These are phyloP conservation scores for Herpailurus yagouaroundi DNA, from an alignment of 2,113 vertebrate species.

Conservation along the genomic window DNA sequence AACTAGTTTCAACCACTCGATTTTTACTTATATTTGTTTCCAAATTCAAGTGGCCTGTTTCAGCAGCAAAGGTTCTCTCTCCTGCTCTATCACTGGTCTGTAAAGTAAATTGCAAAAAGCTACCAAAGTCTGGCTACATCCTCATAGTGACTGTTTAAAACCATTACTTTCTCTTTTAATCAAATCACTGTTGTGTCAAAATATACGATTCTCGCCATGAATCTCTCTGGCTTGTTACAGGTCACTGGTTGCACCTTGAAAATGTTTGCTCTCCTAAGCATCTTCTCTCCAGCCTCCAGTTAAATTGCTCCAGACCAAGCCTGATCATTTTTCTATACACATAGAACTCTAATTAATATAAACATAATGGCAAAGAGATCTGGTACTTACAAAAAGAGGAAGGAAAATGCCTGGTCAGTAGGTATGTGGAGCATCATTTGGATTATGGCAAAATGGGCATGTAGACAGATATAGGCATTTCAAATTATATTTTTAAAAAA, in stretches of 20 bases:
- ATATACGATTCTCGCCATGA: slow-evolving; percentile 95
- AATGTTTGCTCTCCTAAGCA: slow-evolving; percentile 97
- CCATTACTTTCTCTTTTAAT: slow-evolving; percentile 99
- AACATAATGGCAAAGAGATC: slow-evolving; percentile 83
- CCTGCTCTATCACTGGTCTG: slow-evolving; percentile 90
- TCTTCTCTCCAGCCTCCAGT: slow-evolving; percentile 89
- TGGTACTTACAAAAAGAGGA: slow-evolving; percentile 59
- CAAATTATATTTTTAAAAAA: slow-evolving; percentile 56
- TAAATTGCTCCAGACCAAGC: slow-evolving; percentile 89
- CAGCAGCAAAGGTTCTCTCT: slow-evolving; percentile 90
- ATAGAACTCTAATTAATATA: slow-evolving; percentile 89
- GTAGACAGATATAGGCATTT: slow-evolving; percentile 1
- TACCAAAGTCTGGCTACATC: slow-evolving; percentile 95
- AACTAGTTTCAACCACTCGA: neutral
- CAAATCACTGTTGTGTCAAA: slow-evolving; percentile 96
- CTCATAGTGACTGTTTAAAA: slow-evolving; percentile 96
- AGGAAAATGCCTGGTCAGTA: slow-evolving; percentile 41
- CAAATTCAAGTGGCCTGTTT: slow-evolving; percentile 82
- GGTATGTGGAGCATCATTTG: neutral
- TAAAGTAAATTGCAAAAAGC: slow-evolving; percentile 94
- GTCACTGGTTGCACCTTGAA: slow-evolving; percentile 97
- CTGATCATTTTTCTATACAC: slow-evolving; percentile 90
- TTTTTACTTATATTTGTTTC: slow-evolving; percentile 76
- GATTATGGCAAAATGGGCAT: neutral
- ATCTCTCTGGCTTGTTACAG: slow-evolving; percentile 94